These are phyloP conservation scores for Crotalus viridis DNA, from an alignment of 2,113 vertebrate genomes.

Conservation along the genomic window DNA sequence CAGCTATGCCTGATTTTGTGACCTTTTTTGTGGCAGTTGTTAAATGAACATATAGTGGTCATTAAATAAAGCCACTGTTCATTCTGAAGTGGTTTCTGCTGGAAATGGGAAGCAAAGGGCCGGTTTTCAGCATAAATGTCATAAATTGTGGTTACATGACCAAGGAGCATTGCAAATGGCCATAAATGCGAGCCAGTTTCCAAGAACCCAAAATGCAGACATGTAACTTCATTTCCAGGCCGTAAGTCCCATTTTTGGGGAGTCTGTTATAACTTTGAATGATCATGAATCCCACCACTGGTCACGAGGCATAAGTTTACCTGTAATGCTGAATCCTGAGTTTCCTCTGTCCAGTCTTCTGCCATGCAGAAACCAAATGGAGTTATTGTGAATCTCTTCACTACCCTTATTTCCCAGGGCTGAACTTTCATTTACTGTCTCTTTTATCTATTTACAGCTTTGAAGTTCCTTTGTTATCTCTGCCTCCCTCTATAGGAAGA, in stretches of 20 bases:
- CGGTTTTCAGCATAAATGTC: neutral
- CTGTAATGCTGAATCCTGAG: neutral
- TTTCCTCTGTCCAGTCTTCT: neutral
- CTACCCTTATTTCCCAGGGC: neutral
- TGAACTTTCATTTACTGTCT: neutral
- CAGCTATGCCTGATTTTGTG: neutral
- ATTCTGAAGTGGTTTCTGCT: neutral
- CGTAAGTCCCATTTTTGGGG: neutral
- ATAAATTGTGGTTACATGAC: neutral
- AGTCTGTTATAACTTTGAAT: neutral
- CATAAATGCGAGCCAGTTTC: neutral
- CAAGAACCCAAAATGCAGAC: neutral
- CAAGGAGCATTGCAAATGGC: neutral
- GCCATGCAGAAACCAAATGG: neutral
- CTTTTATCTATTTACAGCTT: neutral
- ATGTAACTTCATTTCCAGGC: neutral
- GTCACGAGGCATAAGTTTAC: neutral
- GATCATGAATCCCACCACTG: neutral
- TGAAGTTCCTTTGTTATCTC: neutral
- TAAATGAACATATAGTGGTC: neutral
- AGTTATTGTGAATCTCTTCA: neutral
- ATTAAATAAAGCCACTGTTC: neutral
- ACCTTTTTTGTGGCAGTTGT: neutral
- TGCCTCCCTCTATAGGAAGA: neutral
- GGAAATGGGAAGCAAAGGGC: neutral